These are phyloP conservation scores for Ochropleura leucogaster DNA, from an alignment of 2,888 invertebrate species.

Conservation along the genomic window DNA sequence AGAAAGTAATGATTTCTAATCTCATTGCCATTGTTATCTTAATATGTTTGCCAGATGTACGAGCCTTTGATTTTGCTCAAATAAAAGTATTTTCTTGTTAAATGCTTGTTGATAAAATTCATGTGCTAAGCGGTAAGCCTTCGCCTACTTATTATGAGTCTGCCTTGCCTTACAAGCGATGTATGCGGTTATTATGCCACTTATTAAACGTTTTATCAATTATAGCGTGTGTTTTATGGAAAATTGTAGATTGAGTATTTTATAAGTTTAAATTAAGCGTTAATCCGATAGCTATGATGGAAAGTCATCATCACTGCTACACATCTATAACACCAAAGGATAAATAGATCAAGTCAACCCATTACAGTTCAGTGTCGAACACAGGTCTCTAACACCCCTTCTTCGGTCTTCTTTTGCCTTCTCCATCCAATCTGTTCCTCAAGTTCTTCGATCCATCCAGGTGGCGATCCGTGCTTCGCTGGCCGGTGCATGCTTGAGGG, in stretches of 20 bases:
- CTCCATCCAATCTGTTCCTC: not conserved
- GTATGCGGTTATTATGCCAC: slow-evolving; percentile 65
- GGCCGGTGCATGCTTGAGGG: not conserved
- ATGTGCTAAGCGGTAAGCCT: slow-evolving; percentile 74
- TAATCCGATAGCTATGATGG: not conserved
- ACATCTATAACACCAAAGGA: not conserved
- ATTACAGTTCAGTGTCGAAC: not conserved
- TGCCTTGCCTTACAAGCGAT: slow-evolving; percentile 73
- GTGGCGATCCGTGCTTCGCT: not conserved
- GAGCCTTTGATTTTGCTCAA: slow-evolving; percentile 62
- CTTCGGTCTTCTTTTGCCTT: not conserved
- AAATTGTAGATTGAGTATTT: slow-evolving; percentile 24
- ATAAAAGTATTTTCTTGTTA: slow-evolving; percentile 58
- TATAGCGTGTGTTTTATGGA: slow-evolving; percentile 44
- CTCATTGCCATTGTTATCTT: slow-evolving; percentile 83
- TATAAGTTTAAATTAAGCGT: not conserved
- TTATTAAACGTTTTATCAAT: slow-evolving; percentile 54
- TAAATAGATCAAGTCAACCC: not conserved
- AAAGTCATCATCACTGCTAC: not conserved
- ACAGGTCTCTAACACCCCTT: not conserved
- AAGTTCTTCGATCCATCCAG: not conserved
- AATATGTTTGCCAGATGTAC: slow-evolving; percentile 70
- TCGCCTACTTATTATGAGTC: slow-evolving; percentile 72
- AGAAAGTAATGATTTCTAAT: slow-evolving; percentile 84
- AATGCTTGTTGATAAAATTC: slow-evolving; percentile 61